Evolutionary conservation across 2,888 invertebrate species (phyloP).

Genomic region (Vanessa cardui): DNA sequence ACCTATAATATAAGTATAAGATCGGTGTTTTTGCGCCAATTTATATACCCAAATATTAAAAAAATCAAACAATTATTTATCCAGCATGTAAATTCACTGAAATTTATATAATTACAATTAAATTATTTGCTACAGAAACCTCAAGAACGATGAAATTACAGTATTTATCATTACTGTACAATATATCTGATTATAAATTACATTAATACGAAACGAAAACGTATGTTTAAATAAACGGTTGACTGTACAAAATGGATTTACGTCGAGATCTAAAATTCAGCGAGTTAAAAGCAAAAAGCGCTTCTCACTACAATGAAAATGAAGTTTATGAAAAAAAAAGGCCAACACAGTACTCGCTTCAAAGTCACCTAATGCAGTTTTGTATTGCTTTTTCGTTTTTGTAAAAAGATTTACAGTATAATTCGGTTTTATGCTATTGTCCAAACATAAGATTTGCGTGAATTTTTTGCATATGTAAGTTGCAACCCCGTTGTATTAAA

Average conservation of each 20-base stretch:
- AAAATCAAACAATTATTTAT: too few species aligned
- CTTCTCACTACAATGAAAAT: constrained; percentile 37
- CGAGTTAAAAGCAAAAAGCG: constrained; percentile 31
- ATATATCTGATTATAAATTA: too few species aligned
- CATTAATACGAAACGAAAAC: neutral
- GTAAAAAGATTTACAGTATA: constrained; percentile 27
- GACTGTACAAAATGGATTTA: constrained; percentile 7
- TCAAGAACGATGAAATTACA: too few species aligned
- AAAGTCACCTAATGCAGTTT: constrained; percentile 37
- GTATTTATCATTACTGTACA: too few species aligned
- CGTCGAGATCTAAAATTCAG: constrained; percentile 31
- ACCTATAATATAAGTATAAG: too few species aligned
- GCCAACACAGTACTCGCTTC: constrained; percentile 28
- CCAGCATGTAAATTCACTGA: too few species aligned
- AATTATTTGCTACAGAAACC: too few species aligned
- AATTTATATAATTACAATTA: too few species aligned
- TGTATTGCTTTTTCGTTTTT: constrained; percentile 29
- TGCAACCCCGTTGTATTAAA: neutral
- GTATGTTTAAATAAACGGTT: neutral
- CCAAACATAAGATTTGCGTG: constrained; percentile 4
- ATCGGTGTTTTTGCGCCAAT: too few species aligned
- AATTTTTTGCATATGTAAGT: neutral
- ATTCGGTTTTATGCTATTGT: constrained; percentile 24
- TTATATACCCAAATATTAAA: too few species aligned
- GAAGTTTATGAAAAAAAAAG: constrained; percentile 36